Evolutionary conservation across 2,888 invertebrate species (phyloP).

Genomic region (Protula sp.): DNA sequence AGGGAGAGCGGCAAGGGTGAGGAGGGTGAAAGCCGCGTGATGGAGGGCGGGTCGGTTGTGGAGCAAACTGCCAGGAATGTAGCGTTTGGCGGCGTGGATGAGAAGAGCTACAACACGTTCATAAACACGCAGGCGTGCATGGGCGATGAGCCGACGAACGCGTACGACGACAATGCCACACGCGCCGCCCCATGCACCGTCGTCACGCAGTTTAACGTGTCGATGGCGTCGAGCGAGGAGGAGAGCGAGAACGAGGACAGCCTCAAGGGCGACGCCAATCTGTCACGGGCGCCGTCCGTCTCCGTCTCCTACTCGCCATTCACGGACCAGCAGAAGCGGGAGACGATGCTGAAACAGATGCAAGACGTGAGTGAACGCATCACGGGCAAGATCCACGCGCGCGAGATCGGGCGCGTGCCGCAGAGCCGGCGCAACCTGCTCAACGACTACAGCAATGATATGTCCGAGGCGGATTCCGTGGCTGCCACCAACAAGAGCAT

Average conservation of each 20-base stretch:
- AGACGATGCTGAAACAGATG: slow-evolving; percentile 7
- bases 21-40: neutral
- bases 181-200: slow-evolving; percentile 65
- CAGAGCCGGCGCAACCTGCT: neutral
- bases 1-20: neutral
- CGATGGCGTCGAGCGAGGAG: slow-evolving; percentile 65
- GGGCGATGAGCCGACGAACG: slow-evolving; percentile 27
- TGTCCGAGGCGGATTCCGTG: neutral
- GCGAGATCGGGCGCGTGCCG: slow-evolving; percentile 3
- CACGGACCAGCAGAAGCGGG: slow-evolving; percentile 4
- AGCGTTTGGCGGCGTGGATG: slow-evolving; percentile 21
- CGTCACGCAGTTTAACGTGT: slow-evolving; percentile 85
- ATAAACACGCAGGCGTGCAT: neutral
- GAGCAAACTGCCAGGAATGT: slow-evolving; percentile 2
- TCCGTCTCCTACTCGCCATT: slow-evolving; percentile 6
- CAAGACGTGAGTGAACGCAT: slow-evolving; percentile 12
- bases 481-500: neutral
- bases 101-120: slow-evolving; percentile 8
- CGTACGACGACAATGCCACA: slow-evolving; percentile 48
- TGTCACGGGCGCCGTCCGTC: neutral
- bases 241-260: slow-evolving; percentile 32
- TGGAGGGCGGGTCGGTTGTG: neutral
- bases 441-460: neutral
- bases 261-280: neutral
- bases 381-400: neutral